phyloP scores from a whole-genome alignment of 2,797 vertebrate species.

The Microctenopoma stevenorrisi region DNA sequence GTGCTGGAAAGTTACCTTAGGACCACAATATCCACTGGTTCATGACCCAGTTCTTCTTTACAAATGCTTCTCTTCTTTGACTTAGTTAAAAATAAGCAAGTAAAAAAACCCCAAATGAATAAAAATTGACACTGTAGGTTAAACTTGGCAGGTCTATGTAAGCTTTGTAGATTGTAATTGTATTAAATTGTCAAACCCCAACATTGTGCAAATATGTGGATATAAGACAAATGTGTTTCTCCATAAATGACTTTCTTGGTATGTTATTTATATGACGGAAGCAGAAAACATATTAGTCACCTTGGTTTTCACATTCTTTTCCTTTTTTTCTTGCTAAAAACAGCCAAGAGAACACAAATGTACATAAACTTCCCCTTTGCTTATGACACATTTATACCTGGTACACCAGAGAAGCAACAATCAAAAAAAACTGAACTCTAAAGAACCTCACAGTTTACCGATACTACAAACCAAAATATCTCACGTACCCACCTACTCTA shows the following conservation, averaged over 20 bases:
- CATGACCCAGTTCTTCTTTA: conserved; percentile 6
- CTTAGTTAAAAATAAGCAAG: not conserved
- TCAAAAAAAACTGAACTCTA: conserved; percentile 41
- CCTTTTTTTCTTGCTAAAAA: not conserved
- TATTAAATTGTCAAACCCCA: too few species aligned
- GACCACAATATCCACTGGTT: conserved; percentile 7
- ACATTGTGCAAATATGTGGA: too few species aligned
- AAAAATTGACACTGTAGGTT: not conserved
- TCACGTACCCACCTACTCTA: not conserved
- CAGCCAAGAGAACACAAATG: conserved; percentile 13
- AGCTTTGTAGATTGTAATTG: too few species aligned
- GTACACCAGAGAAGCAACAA: conserved; percentile 15
- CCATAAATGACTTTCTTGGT: too few species aligned
- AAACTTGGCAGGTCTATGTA: not conserved
- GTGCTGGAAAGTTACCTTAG: conserved; percentile 16
- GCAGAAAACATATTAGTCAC: too few species aligned
- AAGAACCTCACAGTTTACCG: conserved; percentile 27
- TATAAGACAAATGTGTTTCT: too few species aligned
- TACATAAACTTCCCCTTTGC: conserved; percentile 31
- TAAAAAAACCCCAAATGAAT: not conserved
- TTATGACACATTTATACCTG: conserved; percentile 41
- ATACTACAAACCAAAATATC: not conserved
- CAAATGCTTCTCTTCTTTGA: not conserved
- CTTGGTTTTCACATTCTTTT: not conserved
- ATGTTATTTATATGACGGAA: too few species aligned